Conservation (phyloP, 2,888 invertebrate genomes). For the Zaprionus obscuricornis region DNA sequence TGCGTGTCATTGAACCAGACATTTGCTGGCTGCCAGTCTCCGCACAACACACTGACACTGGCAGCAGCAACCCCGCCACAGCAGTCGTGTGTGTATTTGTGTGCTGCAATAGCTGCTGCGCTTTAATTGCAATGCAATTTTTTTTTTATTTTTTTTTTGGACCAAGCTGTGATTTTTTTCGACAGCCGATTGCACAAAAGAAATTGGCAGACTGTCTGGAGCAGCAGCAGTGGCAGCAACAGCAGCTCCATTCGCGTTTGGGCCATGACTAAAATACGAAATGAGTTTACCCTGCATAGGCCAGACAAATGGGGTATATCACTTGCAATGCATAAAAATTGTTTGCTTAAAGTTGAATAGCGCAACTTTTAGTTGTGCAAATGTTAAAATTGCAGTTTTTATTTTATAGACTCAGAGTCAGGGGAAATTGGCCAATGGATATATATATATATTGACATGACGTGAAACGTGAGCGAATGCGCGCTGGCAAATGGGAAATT, state of each 20-base stretch:
- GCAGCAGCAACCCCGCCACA: too few species aligned
- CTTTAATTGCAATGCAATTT: constrained; percentile 40
- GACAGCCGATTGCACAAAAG: constrained; percentile 69
- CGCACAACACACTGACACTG: too few species aligned
- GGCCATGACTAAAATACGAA: constrained; percentile 44
- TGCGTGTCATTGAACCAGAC: constrained; percentile 31
- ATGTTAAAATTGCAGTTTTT: too few species aligned
- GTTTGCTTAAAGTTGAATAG: too few species aligned
- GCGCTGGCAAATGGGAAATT: constrained; percentile 43
- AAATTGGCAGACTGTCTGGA: constrained; percentile 57
- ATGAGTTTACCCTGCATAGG: constrained; percentile 15
- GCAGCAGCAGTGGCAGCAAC: constrained; percentile 1
- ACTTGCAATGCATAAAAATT: too few species aligned
- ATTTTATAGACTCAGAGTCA: too few species aligned
- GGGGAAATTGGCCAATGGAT: constrained; percentile 57
- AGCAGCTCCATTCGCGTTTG: constrained; percentile 29
- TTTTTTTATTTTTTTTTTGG: too few species aligned
- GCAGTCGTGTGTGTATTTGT: not conserved
- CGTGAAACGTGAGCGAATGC: constrained; percentile 54
- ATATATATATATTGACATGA: constrained; percentile 52
- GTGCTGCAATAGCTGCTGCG: constrained; percentile 21
- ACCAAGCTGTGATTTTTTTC: constrained; percentile 45
- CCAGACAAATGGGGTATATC: too few species aligned
- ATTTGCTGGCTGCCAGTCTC: not conserved
- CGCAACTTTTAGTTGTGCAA: too few species aligned